Evolutionary conservation across 2,113 vertebrate genomes (phyloP).

Genomic region (Irena cyanogastra): DNA sequence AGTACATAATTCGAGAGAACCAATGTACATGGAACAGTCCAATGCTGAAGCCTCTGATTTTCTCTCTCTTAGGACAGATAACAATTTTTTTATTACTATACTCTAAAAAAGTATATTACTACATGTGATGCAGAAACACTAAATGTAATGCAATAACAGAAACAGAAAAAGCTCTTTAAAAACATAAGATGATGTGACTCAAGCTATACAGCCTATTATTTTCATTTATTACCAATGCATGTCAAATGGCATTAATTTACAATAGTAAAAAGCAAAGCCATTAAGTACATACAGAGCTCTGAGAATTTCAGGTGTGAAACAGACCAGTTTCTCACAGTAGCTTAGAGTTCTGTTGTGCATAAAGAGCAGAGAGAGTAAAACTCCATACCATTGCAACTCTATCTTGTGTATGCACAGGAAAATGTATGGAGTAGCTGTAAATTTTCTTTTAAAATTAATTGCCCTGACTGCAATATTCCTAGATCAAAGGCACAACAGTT

Average conservation of each 20-base stretch:
- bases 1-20: background rate
- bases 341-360: background rate
- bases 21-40: background rate
- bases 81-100: background rate
- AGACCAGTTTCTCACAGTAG: background rate
- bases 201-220: background rate
- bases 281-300: background rate
- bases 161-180: background rate
- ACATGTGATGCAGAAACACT: background rate
- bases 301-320: background rate
- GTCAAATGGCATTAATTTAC: background rate
- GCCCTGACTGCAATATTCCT: background rate
- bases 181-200: background rate
- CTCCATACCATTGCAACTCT: background rate
- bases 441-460: background rate
- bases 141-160: background rate
- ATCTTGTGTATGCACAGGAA: background rate
- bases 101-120: background rate
- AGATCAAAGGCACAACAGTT: background rate
- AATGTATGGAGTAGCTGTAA: background rate
- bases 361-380: background rate
- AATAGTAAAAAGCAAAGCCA: background rate
- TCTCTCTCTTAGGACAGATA: background rate
- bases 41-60: background rate
- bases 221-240: background rate